Percentiles rank a stretch among this genome's conserved stretches.
These are phyloP conservation scores for Platyura marginata DNA, from an alignment of 1,140 invertebrate genomes.

Conservation along the genomic window DNA sequence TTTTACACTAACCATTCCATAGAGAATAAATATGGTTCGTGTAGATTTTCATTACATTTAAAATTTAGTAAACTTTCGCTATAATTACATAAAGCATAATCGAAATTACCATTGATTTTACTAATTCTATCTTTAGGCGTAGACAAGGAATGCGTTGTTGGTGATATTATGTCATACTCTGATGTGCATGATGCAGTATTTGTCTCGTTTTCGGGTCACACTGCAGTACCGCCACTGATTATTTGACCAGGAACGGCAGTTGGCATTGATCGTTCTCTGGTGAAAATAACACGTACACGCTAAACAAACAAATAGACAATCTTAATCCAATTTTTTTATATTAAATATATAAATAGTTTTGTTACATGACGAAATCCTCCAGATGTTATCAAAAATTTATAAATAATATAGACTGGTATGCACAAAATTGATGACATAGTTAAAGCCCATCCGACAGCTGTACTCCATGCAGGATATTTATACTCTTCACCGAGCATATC, in stretches of 20 bases:
- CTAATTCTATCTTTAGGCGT: too few species aligned
- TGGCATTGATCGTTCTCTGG: background rate
- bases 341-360: background rate
- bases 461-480: constrained; percentile 76
- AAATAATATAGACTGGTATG: constrained; percentile 77
- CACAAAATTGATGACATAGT: constrained; percentile 82
- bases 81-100: too few species aligned
- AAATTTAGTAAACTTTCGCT: too few species aligned
- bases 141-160: too few species aligned
- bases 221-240: background rate
- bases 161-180: too few species aligned
- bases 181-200: too few species aligned
- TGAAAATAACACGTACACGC: background rate
- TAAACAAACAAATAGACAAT: background rate
- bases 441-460: constrained; percentile 75
- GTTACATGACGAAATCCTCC: background rate
- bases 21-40: too few species aligned
- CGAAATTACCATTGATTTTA: too few species aligned
- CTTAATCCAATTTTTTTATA: background rate
- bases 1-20: too few species aligned
- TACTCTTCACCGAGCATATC: constrained; percentile 79
- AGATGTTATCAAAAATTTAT: constrained; percentile 31
- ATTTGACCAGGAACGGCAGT: background rate
- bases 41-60: too few species aligned
- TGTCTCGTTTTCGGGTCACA: too few species aligned